phyloP scores from a whole-genome alignment of 2,797 vertebrate species.

The Protonibea diacanthus region DNA sequence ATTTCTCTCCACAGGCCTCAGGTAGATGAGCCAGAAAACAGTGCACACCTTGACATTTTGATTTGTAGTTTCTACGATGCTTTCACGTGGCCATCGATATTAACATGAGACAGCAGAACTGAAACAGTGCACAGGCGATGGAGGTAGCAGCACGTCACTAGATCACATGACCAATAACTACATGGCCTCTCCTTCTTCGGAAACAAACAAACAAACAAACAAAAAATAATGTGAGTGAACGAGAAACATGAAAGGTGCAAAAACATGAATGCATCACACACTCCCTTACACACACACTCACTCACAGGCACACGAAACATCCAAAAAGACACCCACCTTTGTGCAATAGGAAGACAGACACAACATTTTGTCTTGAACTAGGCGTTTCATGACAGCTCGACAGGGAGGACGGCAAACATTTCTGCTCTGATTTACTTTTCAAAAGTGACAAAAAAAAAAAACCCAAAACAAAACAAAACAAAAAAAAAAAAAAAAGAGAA shows the following conservation, averaged over 20 bases:
- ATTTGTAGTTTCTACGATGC: slow-evolving; percentile 26
- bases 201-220: slow-evolving; percentile 47
- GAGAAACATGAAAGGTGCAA: slow-evolving; percentile 57
- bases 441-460: slow-evolving; percentile 43
- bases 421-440: slow-evolving; percentile 34
- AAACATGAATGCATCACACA: slow-evolving; percentile 84
- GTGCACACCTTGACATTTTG: slow-evolving; percentile 27
- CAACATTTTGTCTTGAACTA: slow-evolving; percentile 87
- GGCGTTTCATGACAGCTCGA: slow-evolving; percentile 87
- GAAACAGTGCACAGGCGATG: slow-evolving; percentile 71
- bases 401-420: slow-evolving; percentile 53
- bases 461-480: slow-evolving; percentile 63
- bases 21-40: slow-evolving; percentile 25
- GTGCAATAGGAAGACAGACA: slow-evolving; percentile 94
- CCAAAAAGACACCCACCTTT: slow-evolving; percentile 85
- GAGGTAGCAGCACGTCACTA: slow-evolving; percentile 77
- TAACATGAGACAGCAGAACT: slow-evolving; percentile 50
- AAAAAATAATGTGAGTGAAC: slow-evolving; percentile 62
- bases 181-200: slow-evolving; percentile 64
- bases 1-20: slow-evolving; percentile 36
- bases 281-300: slow-evolving; percentile 33
- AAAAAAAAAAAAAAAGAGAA: neutral
- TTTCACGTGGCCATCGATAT: slow-evolving; percentile 29
- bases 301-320: slow-evolving; percentile 71
- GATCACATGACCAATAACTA: slow-evolving; percentile 71